These are phyloP conservation scores for Calliopum simillimum DNA, from an alignment of 2,888 invertebrate species.

Conservation along the genomic window DNA sequence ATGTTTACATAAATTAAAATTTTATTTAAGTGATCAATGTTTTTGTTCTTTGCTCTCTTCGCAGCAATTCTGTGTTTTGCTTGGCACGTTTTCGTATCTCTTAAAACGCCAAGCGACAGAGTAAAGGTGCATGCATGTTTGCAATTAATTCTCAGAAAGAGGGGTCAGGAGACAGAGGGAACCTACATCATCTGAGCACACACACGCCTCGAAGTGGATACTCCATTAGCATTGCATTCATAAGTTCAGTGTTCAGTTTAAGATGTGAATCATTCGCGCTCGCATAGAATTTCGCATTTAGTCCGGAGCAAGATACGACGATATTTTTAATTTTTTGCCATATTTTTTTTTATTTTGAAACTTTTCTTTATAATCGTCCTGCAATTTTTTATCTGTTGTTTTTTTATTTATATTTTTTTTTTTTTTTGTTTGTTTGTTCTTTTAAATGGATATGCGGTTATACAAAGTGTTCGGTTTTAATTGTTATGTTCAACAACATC, in stretches of 20 bases:
- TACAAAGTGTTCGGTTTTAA: slow-evolving; percentile 18
- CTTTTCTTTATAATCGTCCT: slow-evolving; percentile 23
- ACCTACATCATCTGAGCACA: neutral
- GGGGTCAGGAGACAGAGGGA: neutral
- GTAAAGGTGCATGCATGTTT: too few relatives aligned
- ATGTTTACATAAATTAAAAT: too few relatives aligned
- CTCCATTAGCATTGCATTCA: slow-evolving; percentile 17
- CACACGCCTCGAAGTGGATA: slow-evolving; percentile 11
- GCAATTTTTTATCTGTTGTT: neutral
- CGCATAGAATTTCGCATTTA: slow-evolving; percentile 8
- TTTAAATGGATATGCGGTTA: slow-evolving; percentile 12
- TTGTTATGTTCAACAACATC: neutral
- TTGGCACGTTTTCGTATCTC: slow-evolving; percentile 16
- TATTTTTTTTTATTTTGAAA: slow-evolving; percentile 9
- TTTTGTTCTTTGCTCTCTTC: too few relatives aligned
- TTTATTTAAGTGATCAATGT: too few relatives aligned
- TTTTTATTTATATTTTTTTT: neutral
- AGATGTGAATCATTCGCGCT: slow-evolving; percentile 33
- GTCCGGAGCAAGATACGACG: neutral
- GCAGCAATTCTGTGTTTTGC: neutral
- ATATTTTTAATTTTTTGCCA: neutral
- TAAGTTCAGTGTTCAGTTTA: slow-evolving; percentile 29
- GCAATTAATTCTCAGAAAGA: neutral
- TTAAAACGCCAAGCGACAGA: slow-evolving; percentile 15
- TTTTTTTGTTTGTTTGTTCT: neutral